phyloP scores from a whole-genome alignment of 2,888 invertebrate species.

The Ommatoiulus sabulosus region DNA sequence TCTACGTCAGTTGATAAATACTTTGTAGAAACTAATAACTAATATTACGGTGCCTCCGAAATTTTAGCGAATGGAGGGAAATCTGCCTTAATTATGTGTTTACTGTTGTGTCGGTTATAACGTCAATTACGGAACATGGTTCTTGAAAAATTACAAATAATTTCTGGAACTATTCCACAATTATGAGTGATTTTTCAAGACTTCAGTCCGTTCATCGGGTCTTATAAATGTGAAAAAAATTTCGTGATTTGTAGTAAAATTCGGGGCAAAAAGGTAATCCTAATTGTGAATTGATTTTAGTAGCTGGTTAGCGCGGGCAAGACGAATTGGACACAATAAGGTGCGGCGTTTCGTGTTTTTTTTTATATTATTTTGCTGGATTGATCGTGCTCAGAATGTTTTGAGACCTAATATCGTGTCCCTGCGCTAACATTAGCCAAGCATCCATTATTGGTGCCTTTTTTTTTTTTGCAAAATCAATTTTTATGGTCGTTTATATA shows the following conservation, averaged over 20 bases:
- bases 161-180: background rate
- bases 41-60: constrained; percentile 37
- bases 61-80: constrained; percentile 41
- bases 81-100: constrained; percentile 47
- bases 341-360: background rate
- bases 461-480: constrained; percentile 32
- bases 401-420: background rate
- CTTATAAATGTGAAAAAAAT: constrained; percentile 15
- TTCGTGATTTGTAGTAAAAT: constrained; percentile 26
- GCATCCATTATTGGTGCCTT: constrained; percentile 21
- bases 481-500: background rate
- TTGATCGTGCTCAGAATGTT: background rate
- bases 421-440: constrained; percentile 38
- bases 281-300: constrained; percentile 36
- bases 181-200: background rate
- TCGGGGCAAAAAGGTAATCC: background rate
- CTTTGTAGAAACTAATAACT: constrained; percentile 39
- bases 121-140: constrained; percentile 16
- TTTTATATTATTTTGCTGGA: background rate
- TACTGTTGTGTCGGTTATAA: constrained; percentile 44
- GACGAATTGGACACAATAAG: background rate
- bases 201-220: constrained; percentile 12
- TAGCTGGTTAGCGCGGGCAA: background rate
- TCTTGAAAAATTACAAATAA: background rate
- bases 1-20: constrained; percentile 38